phyloP scores from a whole-genome alignment of 2,797 vertebrate species.

The Microtus agrestis region DNA sequence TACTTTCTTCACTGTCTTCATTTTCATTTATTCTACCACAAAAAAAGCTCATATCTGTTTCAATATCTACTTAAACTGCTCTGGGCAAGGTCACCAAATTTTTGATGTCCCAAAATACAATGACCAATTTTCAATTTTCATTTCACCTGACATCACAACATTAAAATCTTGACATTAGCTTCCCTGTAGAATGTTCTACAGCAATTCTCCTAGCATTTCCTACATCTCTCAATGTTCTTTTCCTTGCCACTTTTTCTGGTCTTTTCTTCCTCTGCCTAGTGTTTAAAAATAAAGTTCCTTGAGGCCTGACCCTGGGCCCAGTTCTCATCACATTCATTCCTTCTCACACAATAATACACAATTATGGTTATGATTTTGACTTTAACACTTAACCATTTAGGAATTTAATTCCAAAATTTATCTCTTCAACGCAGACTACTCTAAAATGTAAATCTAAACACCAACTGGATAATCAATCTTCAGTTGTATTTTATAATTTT shows the following conservation, averaged over 20 bases:
- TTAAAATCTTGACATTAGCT: constrained; percentile 34
- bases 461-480: not conserved
- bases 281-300: not conserved
- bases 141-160: not conserved
- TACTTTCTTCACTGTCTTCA: not conserved
- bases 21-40: not conserved
- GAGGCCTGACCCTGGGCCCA: not conserved
- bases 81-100: constrained; percentile 1
- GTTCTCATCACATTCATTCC: not conserved
- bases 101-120: constrained; percentile 21
- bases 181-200: not conserved
- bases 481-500: constrained; percentile 15
- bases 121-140: constrained; percentile 6
- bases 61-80: not conserved
- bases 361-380: constrained; percentile 15
- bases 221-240: not conserved
- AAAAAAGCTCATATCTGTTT: not conserved
- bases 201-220: not conserved
- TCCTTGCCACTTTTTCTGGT: not conserved
- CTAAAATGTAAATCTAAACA: constrained; percentile 46
- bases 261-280: not conserved
- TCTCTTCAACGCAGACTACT: constrained; percentile 23
- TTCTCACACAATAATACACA: constrained; percentile 21
- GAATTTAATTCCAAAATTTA: constrained; percentile 13
- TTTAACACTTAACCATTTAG: not conserved